Evolutionary conservation across 2,113 vertebrate genomes (phyloP), one percentile per base, ranked within the genome.

Genomic region (Megaceryle torquata): DNA sequence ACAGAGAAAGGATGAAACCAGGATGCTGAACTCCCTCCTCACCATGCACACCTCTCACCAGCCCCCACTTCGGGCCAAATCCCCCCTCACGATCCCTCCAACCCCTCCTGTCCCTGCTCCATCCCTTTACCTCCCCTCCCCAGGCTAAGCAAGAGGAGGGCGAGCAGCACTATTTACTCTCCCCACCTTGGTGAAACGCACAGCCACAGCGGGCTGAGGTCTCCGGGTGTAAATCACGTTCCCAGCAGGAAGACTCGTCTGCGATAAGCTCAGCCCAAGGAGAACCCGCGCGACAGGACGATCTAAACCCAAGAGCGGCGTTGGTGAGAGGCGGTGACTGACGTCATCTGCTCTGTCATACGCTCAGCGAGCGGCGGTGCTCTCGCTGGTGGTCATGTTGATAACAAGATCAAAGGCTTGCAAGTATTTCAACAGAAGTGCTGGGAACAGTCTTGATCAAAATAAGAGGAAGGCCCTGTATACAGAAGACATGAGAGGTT

Each of bases 381-480:
- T 92, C 69, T n/a, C 79, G 4, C 97, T 88, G 96, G 92, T 96
- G 97, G 89, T 56, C 97, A 96, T 3, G 85, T 79, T 96, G 97
- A 97, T 96, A 97, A 96, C n/a, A 2, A 97, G 93, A 97, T 97
- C 97, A 97, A 97, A 97, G 96, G 80, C 96, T 95, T 11, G 56
- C 54, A 29, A 81, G 84, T 56, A 61, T 95, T 97, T 91, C 94
- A 69, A 79, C 93, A 95, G 64, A 93, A 96, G 93, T 89, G 96
- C 96, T 94, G 94, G 92, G 93, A 97, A 97, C 89, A 88, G 97
- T 76, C 95, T 89, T 96, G 96, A 97, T 96, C 97, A 97, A 96
- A 97, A 97, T 93, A 93, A 95, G 97, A 96, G 94, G 95, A 97
- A 97, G 89, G 93, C 85, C 94, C 93, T 96, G 96, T 96, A 87